phyloP scores from a whole-genome alignment of 2,113 vertebrate genomes.

The Gavia stellata region DNA sequence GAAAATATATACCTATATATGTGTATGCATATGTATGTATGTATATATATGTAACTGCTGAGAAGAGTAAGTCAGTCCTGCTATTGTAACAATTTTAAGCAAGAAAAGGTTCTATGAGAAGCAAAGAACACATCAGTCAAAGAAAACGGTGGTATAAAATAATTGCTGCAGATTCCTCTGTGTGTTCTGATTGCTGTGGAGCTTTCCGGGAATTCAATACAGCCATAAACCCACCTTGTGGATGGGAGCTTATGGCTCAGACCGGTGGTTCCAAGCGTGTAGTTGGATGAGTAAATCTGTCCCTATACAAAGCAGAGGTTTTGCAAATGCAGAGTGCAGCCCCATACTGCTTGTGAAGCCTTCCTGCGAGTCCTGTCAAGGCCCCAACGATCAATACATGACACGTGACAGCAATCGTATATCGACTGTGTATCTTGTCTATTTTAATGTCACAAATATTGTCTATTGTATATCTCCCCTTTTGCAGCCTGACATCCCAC shows the following conservation, averaged over 20 bases:
- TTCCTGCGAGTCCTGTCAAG: not conserved
- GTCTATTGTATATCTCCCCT: not conserved
- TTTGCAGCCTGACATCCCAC: not conserved
- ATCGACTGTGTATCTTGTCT: not conserved
- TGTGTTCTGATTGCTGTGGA: not conserved
- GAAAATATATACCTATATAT: not conserved
- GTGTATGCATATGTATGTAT: not conserved
- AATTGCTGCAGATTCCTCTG: not conserved
- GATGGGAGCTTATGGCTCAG: not conserved
- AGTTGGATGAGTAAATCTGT: not conserved
- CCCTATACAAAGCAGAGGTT: not conserved
- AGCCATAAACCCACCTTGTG: not conserved
- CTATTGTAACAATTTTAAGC: not conserved
- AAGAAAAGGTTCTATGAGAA: not conserved
- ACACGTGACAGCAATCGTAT: not conserved
- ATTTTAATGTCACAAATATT: not conserved
- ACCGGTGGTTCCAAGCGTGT: fast-evolving
- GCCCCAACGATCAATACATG: not conserved
- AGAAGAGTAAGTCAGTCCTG: not conserved
- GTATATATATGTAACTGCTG: not conserved
- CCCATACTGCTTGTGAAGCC: not conserved
- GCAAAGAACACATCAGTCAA: not conserved
- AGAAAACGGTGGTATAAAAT: not conserved
- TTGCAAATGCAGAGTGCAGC: not conserved
- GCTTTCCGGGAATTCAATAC: not conserved